Percentiles rank a stretch among this genome's conserved stretches.
Conservation (phyloP, 2,113 vertebrate genomes). For the Cygnus atratus region DNA sequence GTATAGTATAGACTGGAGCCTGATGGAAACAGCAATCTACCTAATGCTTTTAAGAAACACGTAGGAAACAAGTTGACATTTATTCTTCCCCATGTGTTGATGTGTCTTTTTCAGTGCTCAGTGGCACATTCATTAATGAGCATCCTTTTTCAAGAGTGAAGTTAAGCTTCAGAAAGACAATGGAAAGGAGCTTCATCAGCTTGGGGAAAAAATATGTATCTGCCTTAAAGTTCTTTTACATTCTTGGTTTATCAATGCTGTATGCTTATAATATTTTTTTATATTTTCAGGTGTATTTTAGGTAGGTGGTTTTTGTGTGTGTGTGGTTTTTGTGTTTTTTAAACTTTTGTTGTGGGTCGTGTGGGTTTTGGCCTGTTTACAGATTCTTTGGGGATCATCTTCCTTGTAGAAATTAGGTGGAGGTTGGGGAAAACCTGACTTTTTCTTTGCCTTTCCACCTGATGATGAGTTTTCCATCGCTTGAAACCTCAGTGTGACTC, state of each 20-base stretch:
- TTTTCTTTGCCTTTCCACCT: neutral
- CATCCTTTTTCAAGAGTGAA: neutral
- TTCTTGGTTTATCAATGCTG: neutral
- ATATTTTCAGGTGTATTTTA: neutral
- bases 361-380: neutral
- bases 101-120: neutral
- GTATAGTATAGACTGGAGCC: neutral
- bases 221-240: neutral
- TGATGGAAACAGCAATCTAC: neutral
- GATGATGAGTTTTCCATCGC: neutral
- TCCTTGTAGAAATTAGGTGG: neutral
- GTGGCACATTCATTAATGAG: neutral
- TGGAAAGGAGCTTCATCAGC: neutral
- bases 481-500: neutral
- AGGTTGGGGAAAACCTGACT: neutral
- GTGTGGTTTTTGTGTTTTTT: neutral
- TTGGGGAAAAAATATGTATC: too few relatives aligned
- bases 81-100: neutral
- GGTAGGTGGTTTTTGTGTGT: neutral
- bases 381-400: too few relatives aligned
- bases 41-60: neutral
- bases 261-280: neutral
- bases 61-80: neutral
- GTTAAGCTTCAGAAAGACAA: neutral
- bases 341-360: too few relatives aligned